phyloP scores from a whole-genome alignment of 2,113 vertebrate genomes.

The Spilogale gracilis region DNA sequence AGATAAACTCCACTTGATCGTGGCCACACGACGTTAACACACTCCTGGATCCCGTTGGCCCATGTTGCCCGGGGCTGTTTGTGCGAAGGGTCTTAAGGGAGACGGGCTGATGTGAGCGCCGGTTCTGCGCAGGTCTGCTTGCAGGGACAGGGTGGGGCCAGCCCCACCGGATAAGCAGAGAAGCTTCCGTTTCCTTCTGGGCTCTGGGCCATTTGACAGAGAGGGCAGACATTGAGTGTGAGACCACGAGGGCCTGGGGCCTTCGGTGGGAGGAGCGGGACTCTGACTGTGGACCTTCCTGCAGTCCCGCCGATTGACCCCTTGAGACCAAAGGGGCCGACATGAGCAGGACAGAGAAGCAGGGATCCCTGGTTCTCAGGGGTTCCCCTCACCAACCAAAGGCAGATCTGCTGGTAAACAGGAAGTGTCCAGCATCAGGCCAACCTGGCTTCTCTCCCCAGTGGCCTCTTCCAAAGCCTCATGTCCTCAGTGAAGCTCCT shows the following conservation, averaged over 20 bases:
- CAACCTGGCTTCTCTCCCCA: rapidly evolving
- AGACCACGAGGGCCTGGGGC: not conserved
- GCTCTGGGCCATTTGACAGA: not conserved
- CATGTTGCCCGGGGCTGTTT: too few species aligned
- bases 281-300: not conserved
- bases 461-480: not conserved
- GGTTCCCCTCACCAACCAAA: not conserved
- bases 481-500: not conserved
- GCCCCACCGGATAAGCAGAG: not conserved
- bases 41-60: rapidly evolving
- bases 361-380: not conserved
- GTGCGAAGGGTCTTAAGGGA: rapidly evolving
- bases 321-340: not conserved
- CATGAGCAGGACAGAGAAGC: not conserved
- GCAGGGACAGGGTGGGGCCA: not conserved
- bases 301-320: not conserved
- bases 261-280: not conserved
- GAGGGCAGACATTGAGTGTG: not conserved
- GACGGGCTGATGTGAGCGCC: rapidly evolving
- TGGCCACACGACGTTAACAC: rapidly evolving
- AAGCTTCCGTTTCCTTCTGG: not conserved
- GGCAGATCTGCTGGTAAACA: not conserved
- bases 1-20: rapidly evolving
- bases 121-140: rapidly evolving
- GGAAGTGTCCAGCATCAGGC: rapidly evolving